Percentiles rank a stretch among this genome's conserved stretches.
phyloP scores from a whole-genome alignment of 2,113 vertebrate genomes.

The Thamnophis sirtalis region DNA sequence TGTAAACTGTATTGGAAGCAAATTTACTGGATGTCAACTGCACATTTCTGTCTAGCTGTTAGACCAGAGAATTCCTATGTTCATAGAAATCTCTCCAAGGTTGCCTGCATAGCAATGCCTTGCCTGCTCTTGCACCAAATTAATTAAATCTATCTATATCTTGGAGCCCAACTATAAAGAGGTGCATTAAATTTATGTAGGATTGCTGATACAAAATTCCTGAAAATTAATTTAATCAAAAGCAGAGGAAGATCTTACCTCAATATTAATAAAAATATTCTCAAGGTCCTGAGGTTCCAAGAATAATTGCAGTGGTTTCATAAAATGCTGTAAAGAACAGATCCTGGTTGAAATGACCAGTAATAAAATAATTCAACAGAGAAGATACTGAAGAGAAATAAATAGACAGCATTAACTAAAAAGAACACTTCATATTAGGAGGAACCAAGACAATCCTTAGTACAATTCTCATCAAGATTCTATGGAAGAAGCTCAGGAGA shows the following conservation, averaged over 20 bases:
- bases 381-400: background rate
- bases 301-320: slow-evolving; percentile 83
- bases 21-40: background rate
- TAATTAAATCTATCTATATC: background rate
- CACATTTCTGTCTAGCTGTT: background rate
- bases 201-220: background rate
- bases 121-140: background rate
- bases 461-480: background rate
- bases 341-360: background rate
- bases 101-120: background rate
- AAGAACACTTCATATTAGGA: background rate
- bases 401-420: background rate
- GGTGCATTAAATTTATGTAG: background rate
- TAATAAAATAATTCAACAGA: background rate
- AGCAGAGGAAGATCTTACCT: slow-evolving; percentile 61
- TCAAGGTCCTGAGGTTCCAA: slow-evolving; percentile 78
- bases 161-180: background rate
- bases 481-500: background rate
- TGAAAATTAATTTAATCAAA: background rate
- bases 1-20: background rate
- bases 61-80: background rate
- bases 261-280: slow-evolving; percentile 86
- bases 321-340: slow-evolving; percentile 76
- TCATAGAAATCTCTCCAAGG: background rate
- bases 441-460: background rate